These are phyloP conservation scores for Zygogramma bicolorata DNA, from an alignment of 2,888 invertebrate species.

Conservation along the genomic window DNA sequence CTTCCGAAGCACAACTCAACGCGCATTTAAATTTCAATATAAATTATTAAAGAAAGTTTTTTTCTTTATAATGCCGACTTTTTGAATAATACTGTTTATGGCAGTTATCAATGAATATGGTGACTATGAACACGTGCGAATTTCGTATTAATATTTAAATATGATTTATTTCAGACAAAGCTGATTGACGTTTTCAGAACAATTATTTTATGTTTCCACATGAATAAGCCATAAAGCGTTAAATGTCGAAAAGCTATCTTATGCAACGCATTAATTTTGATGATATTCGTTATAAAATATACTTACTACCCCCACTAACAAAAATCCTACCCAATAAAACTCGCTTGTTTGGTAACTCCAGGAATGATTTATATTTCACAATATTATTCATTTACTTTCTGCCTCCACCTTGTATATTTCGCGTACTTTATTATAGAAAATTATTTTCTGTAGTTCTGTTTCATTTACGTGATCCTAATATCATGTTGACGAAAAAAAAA, in stretches of 20 bases:
- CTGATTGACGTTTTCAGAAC: no score
- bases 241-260: no score
- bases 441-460: background rate
- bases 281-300: background rate
- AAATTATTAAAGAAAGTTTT: no score
- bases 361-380: background rate
- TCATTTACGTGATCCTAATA: background rate
- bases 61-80: no score
- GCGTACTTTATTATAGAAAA: background rate
- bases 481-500: background rate
- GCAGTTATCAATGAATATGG: no score
- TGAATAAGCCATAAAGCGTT: no score
- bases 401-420: background rate
- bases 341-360: background rate
- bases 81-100: background rate
- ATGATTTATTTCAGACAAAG: no score
- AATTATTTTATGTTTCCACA: background rate
- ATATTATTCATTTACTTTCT: background rate
- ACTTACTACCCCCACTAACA: background rate
- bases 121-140: no score
- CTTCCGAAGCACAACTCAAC: no score
- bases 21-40: no score
- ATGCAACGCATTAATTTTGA: no score
- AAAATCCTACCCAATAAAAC: background rate
- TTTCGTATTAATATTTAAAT: no score